Conservation (phyloP, 2,113 vertebrate species). For the Rhynchomys soricoides region DNA sequence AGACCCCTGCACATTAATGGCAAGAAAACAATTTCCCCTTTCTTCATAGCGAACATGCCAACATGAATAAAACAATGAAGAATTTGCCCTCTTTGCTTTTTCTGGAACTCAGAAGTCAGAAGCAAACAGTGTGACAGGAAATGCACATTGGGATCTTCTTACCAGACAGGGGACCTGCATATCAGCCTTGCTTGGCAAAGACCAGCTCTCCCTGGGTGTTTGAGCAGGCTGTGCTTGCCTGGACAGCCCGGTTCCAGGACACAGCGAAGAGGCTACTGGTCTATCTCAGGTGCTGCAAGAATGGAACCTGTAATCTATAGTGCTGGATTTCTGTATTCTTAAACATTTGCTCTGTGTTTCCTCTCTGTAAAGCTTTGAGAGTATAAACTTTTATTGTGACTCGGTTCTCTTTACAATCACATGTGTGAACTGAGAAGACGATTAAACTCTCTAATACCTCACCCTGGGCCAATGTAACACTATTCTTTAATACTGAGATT, state of each 20-base stretch:
- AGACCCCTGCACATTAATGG: not conserved
- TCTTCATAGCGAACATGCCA: not conserved
- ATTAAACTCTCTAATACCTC: not conserved
- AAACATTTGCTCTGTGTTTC: not conserved
- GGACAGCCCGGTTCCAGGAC: not conserved
- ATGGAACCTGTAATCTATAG: not conserved
- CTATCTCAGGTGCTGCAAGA: not conserved
- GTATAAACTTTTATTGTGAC: not conserved
- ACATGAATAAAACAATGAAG: not conserved
- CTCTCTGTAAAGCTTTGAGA: not conserved
- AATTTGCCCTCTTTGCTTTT: not conserved
- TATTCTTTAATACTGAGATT: constrained; percentile 35
- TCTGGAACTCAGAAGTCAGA: constrained; percentile 5
- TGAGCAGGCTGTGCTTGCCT: not conserved
- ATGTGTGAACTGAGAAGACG: not conserved
- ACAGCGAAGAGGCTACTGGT: not conserved
- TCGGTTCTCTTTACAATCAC: not conserved
- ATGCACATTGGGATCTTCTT: not conserved
- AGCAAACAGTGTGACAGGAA: not conserved
- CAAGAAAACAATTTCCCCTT: not conserved
- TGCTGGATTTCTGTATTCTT: not conserved
- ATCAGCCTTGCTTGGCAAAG: not conserved
- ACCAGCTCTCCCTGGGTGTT: not conserved
- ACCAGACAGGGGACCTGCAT: not conserved
- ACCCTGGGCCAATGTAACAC: not conserved